Evolutionary conservation across 2,113 vertebrate genomes (phyloP), one percentile per base, ranked within the genome.

Genomic region (Pitta sordida): DNA sequence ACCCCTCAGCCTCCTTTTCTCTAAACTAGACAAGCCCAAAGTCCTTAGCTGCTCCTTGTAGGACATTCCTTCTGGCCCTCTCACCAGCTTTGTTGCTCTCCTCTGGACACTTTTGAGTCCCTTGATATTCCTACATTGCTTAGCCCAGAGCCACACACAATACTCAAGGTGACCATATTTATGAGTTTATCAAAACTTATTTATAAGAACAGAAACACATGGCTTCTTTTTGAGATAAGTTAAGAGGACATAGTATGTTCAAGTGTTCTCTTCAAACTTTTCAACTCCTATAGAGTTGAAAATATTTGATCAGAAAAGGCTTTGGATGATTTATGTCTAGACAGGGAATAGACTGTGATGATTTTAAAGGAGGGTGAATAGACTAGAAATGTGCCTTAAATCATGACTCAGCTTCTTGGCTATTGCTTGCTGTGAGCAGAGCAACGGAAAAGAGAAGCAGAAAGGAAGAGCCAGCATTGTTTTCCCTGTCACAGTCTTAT

Each of bases 1-100:
- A 0, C 4, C 2, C 2, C 52, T 83, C 26, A 46, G 21, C 20
- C 56, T 62, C 27, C 10, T 70, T 27, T 1, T 55, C 8, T 63
- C 15, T 24, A 55, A 59, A 37, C 29, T 12, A 46, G 34, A 27
- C 11, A 71, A 71, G 1, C 1, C 6, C 5, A 2, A 3, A 43
- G 14, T 27, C 23, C 19, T 52, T 4, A 75, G 14, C 32, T 1
- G 4, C 22, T 71, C 11, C 26, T 83, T 26, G n/a, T 1, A 63
- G 17, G 4, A 30, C 14, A 16, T n/a, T 26, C 8, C 24, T 49
- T 67, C 16, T 49, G 32, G 9, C 11, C 16, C 7, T 70, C 17
- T 39, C 58, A 36, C 9, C 24, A 56, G 7, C 8, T n/a, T 74
- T 48, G 8, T 23, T 69, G 46, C 6, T 19, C 14, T 41, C 15